Conservation (phyloP, 2,888 invertebrate genomes). For the Ecdyonurus torrentis region DNA sequence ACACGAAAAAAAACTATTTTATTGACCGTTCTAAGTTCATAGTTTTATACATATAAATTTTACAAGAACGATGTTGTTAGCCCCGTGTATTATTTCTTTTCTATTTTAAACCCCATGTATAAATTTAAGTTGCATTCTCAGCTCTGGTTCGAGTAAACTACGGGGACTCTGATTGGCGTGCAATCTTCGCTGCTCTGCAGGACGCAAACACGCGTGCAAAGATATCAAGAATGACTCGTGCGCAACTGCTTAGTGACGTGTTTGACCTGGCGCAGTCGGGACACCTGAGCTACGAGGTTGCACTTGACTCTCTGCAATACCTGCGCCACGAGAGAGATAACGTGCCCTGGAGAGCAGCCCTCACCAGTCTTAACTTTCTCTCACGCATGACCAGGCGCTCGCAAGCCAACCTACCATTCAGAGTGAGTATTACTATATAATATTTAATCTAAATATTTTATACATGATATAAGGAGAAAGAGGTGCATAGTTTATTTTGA, state of each 20-base stretch:
- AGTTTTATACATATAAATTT: background rate
- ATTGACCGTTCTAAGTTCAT: no score
- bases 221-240: conserved; percentile 40
- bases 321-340: conserved; percentile 48
- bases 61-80: background rate
- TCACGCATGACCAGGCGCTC: conserved; percentile 62
- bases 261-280: conserved; percentile 48
- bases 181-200: conserved; percentile 34
- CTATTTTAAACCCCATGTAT: no score
- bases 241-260: conserved; percentile 57
- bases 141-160: conserved; percentile 59
- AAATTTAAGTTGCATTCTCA: no score
- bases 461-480: no score
- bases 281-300: conserved; percentile 37
- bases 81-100: no score
- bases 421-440: no score
- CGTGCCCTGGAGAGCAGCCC: conserved; percentile 60
- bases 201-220: conserved; percentile 21
- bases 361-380: conserved; percentile 30
- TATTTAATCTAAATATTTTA: no score
- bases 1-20: no score
- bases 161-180: conserved; percentile 47
- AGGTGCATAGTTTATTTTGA: no score
- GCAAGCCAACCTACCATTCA: conserved; percentile 44
- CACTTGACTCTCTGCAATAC: conserved; percentile 49